A percentile compares a stretch with the other conserved stretches of the same genome.
Evolutionary conservation across 2,113 vertebrate genomes (phyloP).

Genomic region (Laticauda laticaudata): DNA sequence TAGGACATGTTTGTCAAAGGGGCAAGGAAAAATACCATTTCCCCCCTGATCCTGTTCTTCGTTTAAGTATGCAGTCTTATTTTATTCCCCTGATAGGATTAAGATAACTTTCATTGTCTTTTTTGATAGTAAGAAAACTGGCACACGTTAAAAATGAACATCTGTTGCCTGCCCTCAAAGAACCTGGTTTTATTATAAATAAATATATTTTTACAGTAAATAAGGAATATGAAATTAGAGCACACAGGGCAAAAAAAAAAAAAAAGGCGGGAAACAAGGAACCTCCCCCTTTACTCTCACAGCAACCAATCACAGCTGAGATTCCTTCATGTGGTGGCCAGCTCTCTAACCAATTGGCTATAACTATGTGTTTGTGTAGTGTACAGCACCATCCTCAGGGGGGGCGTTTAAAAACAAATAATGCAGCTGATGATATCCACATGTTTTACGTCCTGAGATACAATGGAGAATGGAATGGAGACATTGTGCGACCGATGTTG

Average conservation of each 20-base stretch:
- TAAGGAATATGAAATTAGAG: neutral
- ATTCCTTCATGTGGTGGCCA: neutral
- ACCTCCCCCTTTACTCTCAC: neutral
- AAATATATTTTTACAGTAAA: neutral
- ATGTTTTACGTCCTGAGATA: neutral
- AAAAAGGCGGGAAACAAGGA: neutral
- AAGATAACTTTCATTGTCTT: neutral
- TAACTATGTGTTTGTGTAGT: neutral
- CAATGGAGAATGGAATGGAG: neutral
- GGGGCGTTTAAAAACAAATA: neutral
- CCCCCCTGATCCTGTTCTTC: neutral
- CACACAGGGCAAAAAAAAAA: neutral
- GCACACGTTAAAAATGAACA: neutral
- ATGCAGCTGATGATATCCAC: too few relatives aligned
- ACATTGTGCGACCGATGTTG: neutral
- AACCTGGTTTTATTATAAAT: neutral
- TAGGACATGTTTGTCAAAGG: neutral
- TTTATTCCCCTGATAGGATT: neutral
- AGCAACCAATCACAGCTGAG: neutral
- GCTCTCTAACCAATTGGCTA: too few relatives aligned
- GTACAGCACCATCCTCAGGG: too few relatives aligned
- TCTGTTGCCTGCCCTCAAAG: neutral
- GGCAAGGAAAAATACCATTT: neutral
- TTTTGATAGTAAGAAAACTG: neutral
- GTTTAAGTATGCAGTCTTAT: too few relatives aligned